phyloP scores from a whole-genome alignment of 2,888 invertebrate genomes.

The Halictus quadricinctus region DNA sequence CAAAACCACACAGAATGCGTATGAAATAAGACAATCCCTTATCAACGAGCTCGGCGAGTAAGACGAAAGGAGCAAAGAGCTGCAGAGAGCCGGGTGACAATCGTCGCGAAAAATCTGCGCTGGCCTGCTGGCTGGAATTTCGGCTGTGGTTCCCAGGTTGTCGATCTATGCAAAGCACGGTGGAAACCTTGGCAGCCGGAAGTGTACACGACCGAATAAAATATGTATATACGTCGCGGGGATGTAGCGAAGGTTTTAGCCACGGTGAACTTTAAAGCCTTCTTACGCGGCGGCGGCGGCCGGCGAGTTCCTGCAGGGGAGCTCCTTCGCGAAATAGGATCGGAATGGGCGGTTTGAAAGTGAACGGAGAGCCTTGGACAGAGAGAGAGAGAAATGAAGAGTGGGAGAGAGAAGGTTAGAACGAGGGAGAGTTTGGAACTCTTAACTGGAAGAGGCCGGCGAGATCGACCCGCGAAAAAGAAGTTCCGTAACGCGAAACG shows the following conservation, averaged over 20 bases:
- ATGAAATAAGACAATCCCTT: not conserved
- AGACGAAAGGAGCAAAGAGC: not conserved
- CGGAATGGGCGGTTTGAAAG: not conserved
- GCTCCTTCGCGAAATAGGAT: constrained; percentile 15
- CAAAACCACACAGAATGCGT: not conserved
- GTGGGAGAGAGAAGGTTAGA: not conserved
- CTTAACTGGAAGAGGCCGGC: constrained; percentile 59
- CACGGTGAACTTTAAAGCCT: constrained; percentile 48
- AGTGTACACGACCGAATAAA: constrained; percentile 50
- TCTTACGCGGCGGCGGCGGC: constrained; percentile 35
- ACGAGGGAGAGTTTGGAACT: constrained; percentile 57
- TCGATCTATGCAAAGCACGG: constrained; percentile 31
- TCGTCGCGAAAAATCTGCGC: not conserved
- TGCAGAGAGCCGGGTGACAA: not conserved
- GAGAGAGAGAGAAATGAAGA: not conserved
- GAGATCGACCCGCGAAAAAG: constrained; percentile 56
- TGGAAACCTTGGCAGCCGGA: not conserved
- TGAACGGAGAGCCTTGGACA: not conserved
- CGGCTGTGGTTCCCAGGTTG: not conserved
- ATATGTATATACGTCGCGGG: constrained; percentile 50
- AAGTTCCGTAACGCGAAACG: constrained; percentile 55
- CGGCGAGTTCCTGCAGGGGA: constrained; percentile 29
- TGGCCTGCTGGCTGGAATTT: not conserved
- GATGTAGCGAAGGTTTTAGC: constrained; percentile 30
- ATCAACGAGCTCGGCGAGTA: not conserved